Percentiles rank a stretch among this genome's conserved stretches.
phyloP scores from a whole-genome alignment of 1,140 invertebrate species.

The Drosophila pruinosa region DNA sequence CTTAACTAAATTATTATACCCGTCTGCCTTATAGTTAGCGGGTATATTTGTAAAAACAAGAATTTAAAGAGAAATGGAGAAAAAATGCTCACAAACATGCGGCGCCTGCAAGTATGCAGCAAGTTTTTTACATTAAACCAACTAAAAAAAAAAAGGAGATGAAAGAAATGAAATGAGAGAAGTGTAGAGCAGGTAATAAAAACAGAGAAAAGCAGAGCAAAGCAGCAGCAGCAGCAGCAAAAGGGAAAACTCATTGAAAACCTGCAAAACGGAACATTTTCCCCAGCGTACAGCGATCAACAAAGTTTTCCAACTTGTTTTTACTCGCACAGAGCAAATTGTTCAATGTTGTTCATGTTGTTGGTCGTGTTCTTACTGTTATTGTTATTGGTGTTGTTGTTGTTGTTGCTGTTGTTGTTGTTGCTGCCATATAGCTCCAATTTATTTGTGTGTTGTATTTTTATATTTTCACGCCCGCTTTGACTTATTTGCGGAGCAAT shows the following conservation, averaged over 20 bases:
- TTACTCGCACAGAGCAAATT: conserved; percentile 37
- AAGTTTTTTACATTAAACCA: conserved; percentile 56
- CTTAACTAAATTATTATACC: too few relatives aligned
- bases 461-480: conserved; percentile 67
- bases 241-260: conserved; percentile 36
- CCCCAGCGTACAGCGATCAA: conserved; percentile 36
- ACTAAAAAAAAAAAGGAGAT: neutral
- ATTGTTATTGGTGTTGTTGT: conserved; percentile 22
- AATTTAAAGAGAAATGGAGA: neutral
- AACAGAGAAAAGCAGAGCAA: neutral
- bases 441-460: conserved; percentile 45
- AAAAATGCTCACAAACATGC: conserved; percentile 46
- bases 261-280: conserved; percentile 35
- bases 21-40: too few relatives aligned
- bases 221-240: neutral
- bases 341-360: neutral
- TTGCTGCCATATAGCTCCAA: conserved; percentile 33
- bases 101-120: conserved; percentile 57
- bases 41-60: conserved; percentile 10
- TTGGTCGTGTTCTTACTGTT: conserved; percentile 16
- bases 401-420: conserved; percentile 25
- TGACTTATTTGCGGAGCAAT: conserved; percentile 60
- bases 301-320: conserved; percentile 39
- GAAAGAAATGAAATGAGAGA: neutral
- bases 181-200: neutral